These are phyloP conservation scores for Pollachius pollachius DNA, from an alignment of 2,113 vertebrate genomes.

Conservation along the genomic window DNA sequence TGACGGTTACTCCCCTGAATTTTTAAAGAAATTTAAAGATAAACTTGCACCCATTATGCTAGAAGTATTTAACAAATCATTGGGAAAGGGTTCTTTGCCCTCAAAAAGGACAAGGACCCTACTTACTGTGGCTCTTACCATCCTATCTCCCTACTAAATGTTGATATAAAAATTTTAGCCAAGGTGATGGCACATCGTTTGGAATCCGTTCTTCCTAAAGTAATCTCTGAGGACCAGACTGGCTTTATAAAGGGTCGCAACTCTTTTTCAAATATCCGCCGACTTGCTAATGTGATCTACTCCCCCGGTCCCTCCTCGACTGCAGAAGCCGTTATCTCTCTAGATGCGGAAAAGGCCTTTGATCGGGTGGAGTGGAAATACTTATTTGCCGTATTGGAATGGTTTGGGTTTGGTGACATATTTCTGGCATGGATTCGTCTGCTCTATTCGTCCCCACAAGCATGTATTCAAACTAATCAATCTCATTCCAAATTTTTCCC, in stretches of 20 bases:
- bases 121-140: slow-evolving; percentile 1
- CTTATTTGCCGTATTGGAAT: slow-evolving; percentile 3
- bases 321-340: slow-evolving; percentile 10
- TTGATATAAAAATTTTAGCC: slow-evolving; percentile 15
- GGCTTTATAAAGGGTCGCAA: slow-evolving; percentile 25
- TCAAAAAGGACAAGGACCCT: slow-evolving; percentile 14
- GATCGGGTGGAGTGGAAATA: slow-evolving; percentile 16
- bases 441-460: slow-evolving; percentile 9
- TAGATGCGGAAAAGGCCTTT: slow-evolving; percentile 24
- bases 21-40: slow-evolving; percentile 3
- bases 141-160: slow-evolving; percentile 2
- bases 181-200: slow-evolving; percentile 11
- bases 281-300: slow-evolving; percentile 9
- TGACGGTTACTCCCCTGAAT: neutral
- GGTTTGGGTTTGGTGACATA: slow-evolving; percentile 10
- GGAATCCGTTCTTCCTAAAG: slow-evolving; percentile 9
- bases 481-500: slow-evolving; percentile 19
- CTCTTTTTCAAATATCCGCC: slow-evolving; percentile 12
- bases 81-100: slow-evolving; percentile 13
- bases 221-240: slow-evolving; percentile 23
- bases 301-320: neutral
- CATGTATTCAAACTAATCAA: slow-evolving; percentile 13
- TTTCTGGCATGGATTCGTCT: slow-evolving; percentile 22
- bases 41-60: slow-evolving; percentile 21
- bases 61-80: slow-evolving; percentile 11